Base-by-base conservation (phyloP, 2,888 invertebrate species). In the Petrolisthes manimaculis region DNA sequence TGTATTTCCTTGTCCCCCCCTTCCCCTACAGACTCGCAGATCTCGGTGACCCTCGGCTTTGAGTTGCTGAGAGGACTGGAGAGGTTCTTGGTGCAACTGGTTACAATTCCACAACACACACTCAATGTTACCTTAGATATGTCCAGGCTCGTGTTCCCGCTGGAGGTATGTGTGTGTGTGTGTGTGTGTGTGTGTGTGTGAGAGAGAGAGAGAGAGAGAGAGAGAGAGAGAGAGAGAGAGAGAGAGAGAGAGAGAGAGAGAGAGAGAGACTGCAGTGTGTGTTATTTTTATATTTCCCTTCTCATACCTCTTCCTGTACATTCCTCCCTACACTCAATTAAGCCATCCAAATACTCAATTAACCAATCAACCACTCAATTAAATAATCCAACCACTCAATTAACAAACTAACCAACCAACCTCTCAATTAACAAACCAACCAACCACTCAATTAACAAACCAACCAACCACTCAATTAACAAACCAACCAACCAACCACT, bases 21-120 rank as follows among this genome's bases (percentile, higher is more conserved):
- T 37, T 61, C 56, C 18, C 24, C 54, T 14, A 3, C 87, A 87
- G 87, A 87, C 79, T 78, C 77, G 14, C 81, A 87, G 74, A 87
- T 87, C 24, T 78, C 87, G 1, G 83, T 79, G 24, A 79, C 87
- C 8, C 78, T 87, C 9, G 54, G 67, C 8, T 56, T 55, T 37
- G 71, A 83, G 18, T 69, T 87, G 55, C 24, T 87, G 8, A 83
- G 4, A 14, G 61, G 84, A 0, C 9, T 88, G 84, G 84, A 88
- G n/a, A 75, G 53, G 21, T 88, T 88, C 53, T 6, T 84, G 12
- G 21, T n/a, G 21, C 56, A 61, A 2, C 14, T 84, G 55, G 67
- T 79, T 0, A 0, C 54, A 6, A 12, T 37, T 3, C 12, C 21
- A 9, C 55, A 71, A 24, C 54, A 61, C 18, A 4, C 8, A 0